Percentiles rank a stretch among this genome's conserved stretches.
These are phyloP conservation scores for Chaetogeoica ovagalla DNA, from an alignment of 2,888 invertebrate species.

Conservation along the genomic window DNA sequence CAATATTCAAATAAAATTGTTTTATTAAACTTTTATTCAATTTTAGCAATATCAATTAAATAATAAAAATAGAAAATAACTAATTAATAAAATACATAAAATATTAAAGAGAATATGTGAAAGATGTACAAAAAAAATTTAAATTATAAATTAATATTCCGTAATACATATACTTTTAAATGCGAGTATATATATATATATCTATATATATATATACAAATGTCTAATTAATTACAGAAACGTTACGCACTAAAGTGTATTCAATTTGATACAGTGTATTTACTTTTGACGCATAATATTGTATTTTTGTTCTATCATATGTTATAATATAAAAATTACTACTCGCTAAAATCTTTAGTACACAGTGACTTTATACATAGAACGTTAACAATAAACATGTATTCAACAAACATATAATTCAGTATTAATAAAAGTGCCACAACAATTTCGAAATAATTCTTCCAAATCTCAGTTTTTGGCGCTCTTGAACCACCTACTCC, in stretches of 20 bases:
- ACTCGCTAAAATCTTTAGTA: not conserved
- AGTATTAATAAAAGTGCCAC: not conserved
- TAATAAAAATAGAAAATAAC: too few species aligned
- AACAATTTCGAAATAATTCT: conserved; percentile 31
- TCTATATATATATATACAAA: too few species aligned
- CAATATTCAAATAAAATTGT: not conserved
- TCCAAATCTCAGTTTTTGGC: not conserved
- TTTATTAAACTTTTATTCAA: not conserved
- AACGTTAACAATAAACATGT: conserved; percentile 1
- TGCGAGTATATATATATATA: too few species aligned
- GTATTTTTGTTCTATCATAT: not conserved
- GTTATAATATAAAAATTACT: not conserved
- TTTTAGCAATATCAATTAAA: not conserved
- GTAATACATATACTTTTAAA: too few species aligned
- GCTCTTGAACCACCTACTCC: not conserved
- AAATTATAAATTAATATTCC: too few species aligned
- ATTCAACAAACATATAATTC: conserved; percentile 11
- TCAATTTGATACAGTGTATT: not conserved
- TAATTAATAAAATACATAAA: too few species aligned
- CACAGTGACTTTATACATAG: not conserved
- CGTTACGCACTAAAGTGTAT: not conserved
- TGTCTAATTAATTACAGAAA: too few species aligned
- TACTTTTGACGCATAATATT: not conserved
- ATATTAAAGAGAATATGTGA: too few species aligned
- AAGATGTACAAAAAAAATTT: too few species aligned